Base-by-base conservation (phyloP, 92 coral and sea anemone species). In the Palythoa caribaeorum region DNA sequence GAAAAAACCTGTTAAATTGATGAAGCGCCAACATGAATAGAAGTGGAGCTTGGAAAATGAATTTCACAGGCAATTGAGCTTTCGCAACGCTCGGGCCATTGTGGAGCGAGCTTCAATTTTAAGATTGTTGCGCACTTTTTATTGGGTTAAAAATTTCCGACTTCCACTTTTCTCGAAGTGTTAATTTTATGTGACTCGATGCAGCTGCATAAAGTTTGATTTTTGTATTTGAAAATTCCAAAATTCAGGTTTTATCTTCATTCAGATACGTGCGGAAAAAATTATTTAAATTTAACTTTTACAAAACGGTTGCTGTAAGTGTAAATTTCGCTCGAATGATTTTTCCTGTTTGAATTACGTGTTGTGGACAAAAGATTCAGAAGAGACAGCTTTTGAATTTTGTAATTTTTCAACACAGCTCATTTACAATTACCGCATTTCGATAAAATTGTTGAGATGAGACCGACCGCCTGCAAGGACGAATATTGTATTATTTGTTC, bases 61-160 rank as follows among this genome's bases (percentile, higher is more conserved):
- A n/a, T 81, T 81, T 81, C 60, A 81, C 86, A 81, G 86, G 6
- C 63, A 81, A 81, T 65, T 81, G 86, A 65, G 86, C 86, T 65
- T 81, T 81, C 40, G 86, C 53, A 81, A 81, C 76, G 86, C 63
- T 65, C 38, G 6, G 28, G 19, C 19, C 3, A 19, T 38, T 17
- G 72, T 38, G 20, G 39, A 14, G 10, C n/a, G 15, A 9, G 9
- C n/a, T 80, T 15, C 14, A n/a, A 70, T 47, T 14, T 65, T 54
- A 36, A 68, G 71, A 68, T 47, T 19, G 11, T 20, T 39, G 15
- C 59, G 9, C 38, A 17, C 16, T 47, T 81, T 35, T 19, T 9
- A 16, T 44, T 14, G 48, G 37, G 4, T 21, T 1, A 10, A 17
- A 17, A 80, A 55, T 66, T n/a, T 16, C 47, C 17, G 17, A 20